A percentile compares a stretch with the other conserved stretches of the same genome.
These are phyloP conservation scores for Dryas iulia DNA, from an alignment of 1,140 invertebrate species.

Conservation along the genomic window DNA sequence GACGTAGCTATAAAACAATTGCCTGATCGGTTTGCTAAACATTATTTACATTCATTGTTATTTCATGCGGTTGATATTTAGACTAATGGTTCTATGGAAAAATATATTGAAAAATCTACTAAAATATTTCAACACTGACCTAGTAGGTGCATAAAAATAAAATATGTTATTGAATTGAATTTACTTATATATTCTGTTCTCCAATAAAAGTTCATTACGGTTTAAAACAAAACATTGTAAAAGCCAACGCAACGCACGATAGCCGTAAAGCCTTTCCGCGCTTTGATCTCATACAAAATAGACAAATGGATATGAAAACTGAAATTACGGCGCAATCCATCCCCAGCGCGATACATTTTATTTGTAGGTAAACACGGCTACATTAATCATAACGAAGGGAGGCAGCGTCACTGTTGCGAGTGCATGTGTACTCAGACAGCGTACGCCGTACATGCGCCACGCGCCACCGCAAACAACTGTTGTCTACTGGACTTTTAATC, in stretches of 20 bases:
- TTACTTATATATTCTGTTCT: not conserved
- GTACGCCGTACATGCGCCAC: constrained; percentile 13
- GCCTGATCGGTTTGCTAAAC: constrained; percentile 43
- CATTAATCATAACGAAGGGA: constrained; percentile 60
- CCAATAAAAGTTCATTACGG: constrained; percentile 9
- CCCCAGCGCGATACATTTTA: constrained; percentile 41
- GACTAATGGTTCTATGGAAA: not conserved
- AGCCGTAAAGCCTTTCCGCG: constrained; percentile 38
- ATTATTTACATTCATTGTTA: constrained; percentile 27
- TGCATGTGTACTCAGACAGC: constrained; percentile 49
- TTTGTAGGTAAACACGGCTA: constrained; percentile 46
- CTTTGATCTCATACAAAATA: constrained; percentile 54
- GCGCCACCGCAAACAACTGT: constrained; percentile 51
- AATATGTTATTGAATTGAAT: not conserved
- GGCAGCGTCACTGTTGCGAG: constrained; percentile 42
- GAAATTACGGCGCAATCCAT: constrained; percentile 54
- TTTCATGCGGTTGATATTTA: constrained; percentile 5
- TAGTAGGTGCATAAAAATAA: not conserved
- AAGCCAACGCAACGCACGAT: constrained; percentile 18
- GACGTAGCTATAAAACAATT: constrained; percentile 54
- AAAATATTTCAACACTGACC: not conserved
- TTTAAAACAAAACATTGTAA: constrained; percentile 15
- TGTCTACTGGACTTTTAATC: constrained; percentile 55
- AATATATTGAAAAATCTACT: not conserved
- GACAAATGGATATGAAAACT: constrained; percentile 61